Conservation (phyloP, 2,888 invertebrate species). For the Tigriopus californicus region DNA sequence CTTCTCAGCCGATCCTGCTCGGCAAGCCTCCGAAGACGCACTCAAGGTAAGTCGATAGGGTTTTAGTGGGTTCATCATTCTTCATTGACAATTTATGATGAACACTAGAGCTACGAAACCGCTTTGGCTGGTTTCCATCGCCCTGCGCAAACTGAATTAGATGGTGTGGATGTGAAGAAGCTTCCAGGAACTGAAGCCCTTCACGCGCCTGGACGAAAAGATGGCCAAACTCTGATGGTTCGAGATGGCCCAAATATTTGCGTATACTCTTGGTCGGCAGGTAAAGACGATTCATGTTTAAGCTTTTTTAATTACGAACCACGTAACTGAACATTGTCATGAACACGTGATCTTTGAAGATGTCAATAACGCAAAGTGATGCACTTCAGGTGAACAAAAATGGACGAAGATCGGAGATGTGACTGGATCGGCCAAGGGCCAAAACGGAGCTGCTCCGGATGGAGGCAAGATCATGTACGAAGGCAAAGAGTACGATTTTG, state of each 20-base stretch:
- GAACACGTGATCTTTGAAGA: too few species aligned
- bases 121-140: constrained; percentile 27
- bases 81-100: neutral
- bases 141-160: constrained; percentile 46
- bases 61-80: neutral
- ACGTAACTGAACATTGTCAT: too few species aligned
- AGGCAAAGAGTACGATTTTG: constrained; percentile 84
- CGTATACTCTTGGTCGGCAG: constrained; percentile 44
- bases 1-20: constrained; percentile 50
- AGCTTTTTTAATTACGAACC: too few species aligned
- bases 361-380: neutral
- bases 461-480: constrained; percentile 54
- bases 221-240: constrained; percentile 70
- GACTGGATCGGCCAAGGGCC: constrained; percentile 43
- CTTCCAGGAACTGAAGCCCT: constrained; percentile 62
- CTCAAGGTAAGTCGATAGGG: too few species aligned
- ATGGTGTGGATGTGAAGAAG: constrained; percentile 68
- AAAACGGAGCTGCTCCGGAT: neutral
- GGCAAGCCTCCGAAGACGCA: constrained; percentile 43
- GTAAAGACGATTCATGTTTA: too few species aligned
- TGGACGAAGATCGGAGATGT: constrained; percentile 84
- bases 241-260: constrained; percentile 48
- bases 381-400: constrained; percentile 22
- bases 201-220: constrained; percentile 46
- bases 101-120: neutral